These are phyloP conservation scores for Zaprionus camerounensis DNA, from an alignment of 1,140 invertebrate genomes.

Conservation along the genomic window DNA sequence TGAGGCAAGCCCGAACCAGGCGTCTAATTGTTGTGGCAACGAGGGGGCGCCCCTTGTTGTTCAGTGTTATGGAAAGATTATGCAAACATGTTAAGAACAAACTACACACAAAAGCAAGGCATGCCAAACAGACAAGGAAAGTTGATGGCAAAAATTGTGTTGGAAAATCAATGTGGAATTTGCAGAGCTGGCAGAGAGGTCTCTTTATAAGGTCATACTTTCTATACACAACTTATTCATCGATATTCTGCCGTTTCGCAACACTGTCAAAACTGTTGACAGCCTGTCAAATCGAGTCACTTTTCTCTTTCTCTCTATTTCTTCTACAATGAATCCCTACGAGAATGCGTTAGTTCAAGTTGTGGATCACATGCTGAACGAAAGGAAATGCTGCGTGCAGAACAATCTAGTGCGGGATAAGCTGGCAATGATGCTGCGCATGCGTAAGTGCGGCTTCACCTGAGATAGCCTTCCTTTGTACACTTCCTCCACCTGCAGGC, in stretches of 20 bases:
- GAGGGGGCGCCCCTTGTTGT: constrained; percentile 35
- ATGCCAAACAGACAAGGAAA: neutral
- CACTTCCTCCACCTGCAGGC: constrained; percentile 9
- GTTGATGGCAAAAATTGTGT: neutral
- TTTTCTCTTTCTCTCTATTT: neutral
- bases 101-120: constrained; percentile 4
- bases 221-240: too few relatives aligned
- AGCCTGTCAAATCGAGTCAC: neutral
- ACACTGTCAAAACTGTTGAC: neutral
- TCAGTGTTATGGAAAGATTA: constrained; percentile 73
- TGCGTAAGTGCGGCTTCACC: constrained; percentile 39
- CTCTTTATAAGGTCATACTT: too few relatives aligned
- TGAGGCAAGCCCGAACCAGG: neutral
- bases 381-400: constrained; percentile 9
- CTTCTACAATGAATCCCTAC: constrained; percentile 37
- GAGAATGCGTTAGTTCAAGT: constrained; percentile 22
- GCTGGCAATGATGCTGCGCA: constrained; percentile 14
- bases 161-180: constrained; percentile 17
- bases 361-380: constrained; percentile 24
- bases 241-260: neutral
- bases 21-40: constrained; percentile 48
- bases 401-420: neutral
- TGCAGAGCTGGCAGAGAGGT: neutral
- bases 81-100: constrained; percentile 50
- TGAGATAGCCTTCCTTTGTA: neutral